A percentile compares a stretch with the other conserved stretches of the same genome.
Evolutionary conservation across 2,113 vertebrate genomes (phyloP).

Genomic region (Strix aluco): DNA sequence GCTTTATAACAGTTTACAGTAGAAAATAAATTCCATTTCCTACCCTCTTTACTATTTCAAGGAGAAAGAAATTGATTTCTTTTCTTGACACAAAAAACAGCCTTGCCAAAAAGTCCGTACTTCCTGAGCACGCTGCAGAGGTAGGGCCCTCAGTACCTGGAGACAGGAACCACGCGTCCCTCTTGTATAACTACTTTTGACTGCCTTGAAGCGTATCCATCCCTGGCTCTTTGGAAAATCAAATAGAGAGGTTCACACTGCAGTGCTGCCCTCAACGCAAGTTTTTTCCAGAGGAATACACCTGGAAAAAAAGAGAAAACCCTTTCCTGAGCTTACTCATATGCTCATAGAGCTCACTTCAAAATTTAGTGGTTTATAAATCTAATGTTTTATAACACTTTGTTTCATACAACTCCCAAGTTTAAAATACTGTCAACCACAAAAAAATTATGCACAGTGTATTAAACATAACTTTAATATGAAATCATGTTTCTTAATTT

Average conservation of each 20-base stretch:
- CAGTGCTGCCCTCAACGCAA: background rate
- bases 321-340: background rate
- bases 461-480: background rate
- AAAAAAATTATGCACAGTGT: background rate
- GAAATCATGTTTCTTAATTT: background rate
- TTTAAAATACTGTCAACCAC: background rate
- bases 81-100: background rate
- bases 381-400: background rate
- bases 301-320: background rate
- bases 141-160: background rate
- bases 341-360: background rate
- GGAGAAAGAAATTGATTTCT: background rate
- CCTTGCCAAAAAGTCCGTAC: background rate
- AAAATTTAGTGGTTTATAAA: background rate
- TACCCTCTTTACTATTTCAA: background rate
- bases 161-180: background rate
- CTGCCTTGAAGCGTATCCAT: background rate
- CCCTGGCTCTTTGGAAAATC: background rate
- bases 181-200: background rate
- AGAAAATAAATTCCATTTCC: background rate
- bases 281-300: slow-evolving; percentile 10
- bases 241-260: background rate
- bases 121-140: background rate
- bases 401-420: background rate
- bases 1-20: background rate